Evolutionary conservation across 2,113 vertebrate genomes (phyloP), one percentile per base, ranked within the genome.

Genomic region (Elephas maximus): DNA sequence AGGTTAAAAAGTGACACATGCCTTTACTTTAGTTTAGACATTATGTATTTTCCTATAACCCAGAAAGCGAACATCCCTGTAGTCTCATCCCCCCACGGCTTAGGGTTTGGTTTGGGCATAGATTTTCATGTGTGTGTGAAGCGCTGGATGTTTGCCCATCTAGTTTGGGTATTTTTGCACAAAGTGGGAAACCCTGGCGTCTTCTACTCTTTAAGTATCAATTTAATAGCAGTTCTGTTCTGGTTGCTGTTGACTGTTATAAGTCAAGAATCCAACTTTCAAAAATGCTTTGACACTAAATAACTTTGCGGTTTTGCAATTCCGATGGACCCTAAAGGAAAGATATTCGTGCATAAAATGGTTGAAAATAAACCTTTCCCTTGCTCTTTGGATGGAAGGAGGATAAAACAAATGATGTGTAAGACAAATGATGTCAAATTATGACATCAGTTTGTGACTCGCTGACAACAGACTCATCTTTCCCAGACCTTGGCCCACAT

Each of bases 31-130:
- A 14, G 23, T 15, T 26, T 71, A 21, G 79, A 30, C 17, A 5
- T 14, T 10, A 17, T 28, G 5, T 17, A 2, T 60, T 69, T 60
- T 69, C 62, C 69, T 60, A 37, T 69, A 21, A 9, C 45, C 44
- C 69, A 45, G 63, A 60, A 45, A 4, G 81, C 23, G 26, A 51
- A 8, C 33, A 11, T 12, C 33, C 41, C 28, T 51, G 8, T 3
- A 3, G 9, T n/a, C 48, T 69, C 11, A 2, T 57, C 4, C 60
- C 24, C 3, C 30, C 74, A 1, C 12, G 17, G 7, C 0, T 10
- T 48, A 2, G 0, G 6, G 24, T 14, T 41, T 20, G 63, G 63
- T 53, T 1, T 51, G 74, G 73, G 18, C 15, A 2, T 3, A 10
- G 51, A 12, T 18, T 33, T 21, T 21, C 30, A 1, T 10, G 1